A percentile compares a stretch with the other conserved stretches of the same genome.
Evolutionary conservation across 1,140 invertebrate genomes (phyloP).

Genomic region (Eriosoma lanigerum): DNA sequence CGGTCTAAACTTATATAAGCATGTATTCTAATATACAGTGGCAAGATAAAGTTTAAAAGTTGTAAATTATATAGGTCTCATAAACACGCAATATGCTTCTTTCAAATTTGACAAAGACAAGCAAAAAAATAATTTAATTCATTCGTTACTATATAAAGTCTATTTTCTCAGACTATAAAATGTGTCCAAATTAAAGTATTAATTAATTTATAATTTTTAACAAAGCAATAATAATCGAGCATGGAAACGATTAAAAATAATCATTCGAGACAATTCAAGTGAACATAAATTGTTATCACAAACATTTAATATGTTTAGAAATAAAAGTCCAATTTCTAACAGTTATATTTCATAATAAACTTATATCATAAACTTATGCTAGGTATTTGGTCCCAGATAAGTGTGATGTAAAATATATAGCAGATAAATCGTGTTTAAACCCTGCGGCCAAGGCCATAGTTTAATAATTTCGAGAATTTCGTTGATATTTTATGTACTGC

Average conservation of each 20-base stretch:
- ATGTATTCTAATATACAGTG: neutral
- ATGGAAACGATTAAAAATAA: too few relatives aligned
- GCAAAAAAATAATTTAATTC: neutral
- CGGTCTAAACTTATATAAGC: neutral
- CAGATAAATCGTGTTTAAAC: neutral
- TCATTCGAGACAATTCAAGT: too few relatives aligned
- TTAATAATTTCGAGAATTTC: neutral
- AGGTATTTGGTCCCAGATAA: too few relatives aligned
- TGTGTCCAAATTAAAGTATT: too few relatives aligned
- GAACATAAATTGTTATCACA: too few relatives aligned
- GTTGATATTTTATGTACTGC: conserved; percentile 1
- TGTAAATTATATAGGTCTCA: neutral
- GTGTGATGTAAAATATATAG: too few relatives aligned
- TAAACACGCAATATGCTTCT: neutral
- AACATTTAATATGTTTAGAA: too few relatives aligned
- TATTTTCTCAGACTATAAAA: neutral
- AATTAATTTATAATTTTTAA: too few relatives aligned
- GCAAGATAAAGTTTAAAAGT: neutral
- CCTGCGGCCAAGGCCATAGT: neutral
- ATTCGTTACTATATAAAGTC: neutral
- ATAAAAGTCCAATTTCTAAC: too few relatives aligned
- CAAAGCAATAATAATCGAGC: too few relatives aligned
- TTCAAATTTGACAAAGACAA: neutral
- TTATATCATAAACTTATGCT: too few relatives aligned
- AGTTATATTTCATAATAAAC: too few relatives aligned